Conservation (phyloP, 2,888 invertebrate species). For the Elaeidobius kamerunicus region DNA sequence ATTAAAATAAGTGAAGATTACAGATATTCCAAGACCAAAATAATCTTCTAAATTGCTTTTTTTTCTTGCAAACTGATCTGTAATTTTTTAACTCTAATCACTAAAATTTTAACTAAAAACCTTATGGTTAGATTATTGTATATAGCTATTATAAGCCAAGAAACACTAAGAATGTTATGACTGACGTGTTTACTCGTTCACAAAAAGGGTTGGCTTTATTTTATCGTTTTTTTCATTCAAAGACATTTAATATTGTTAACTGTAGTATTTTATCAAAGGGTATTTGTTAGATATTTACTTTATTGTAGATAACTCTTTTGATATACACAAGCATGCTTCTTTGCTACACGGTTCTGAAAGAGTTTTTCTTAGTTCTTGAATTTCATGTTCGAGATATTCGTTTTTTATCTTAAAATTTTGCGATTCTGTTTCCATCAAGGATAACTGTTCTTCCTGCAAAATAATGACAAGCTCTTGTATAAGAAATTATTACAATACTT, state of each 20-base stretch:
- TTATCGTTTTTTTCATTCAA: too few species aligned
- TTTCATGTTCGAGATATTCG: slow-evolving; percentile 31
- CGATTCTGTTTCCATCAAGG: slow-evolving; percentile 33
- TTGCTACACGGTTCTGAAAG: slow-evolving; percentile 32
- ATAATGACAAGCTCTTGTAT: not conserved
- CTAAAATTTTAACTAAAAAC: too few species aligned
- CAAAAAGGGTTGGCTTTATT: too few species aligned
- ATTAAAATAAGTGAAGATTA: too few species aligned
- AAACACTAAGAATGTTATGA: not conserved
- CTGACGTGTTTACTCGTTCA: not conserved
- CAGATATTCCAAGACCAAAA: too few species aligned
- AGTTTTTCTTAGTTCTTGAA: slow-evolving; percentile 30
- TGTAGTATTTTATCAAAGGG: not conserved
- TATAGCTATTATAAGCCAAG: too few species aligned
- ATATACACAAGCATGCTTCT: slow-evolving; percentile 31
- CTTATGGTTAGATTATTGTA: too few species aligned
- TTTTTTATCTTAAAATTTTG: slow-evolving; percentile 32
- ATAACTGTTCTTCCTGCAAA: slow-evolving; percentile 34
- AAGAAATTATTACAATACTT: not conserved
- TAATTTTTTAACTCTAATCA: too few species aligned
- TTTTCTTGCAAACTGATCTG: too few species aligned
- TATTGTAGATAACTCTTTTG: slow-evolving; percentile 32
- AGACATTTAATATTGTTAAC: too few species aligned
- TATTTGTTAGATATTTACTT: slow-evolving; percentile 28
- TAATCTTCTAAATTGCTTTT: too few species aligned